Evolutionary conservation across 2,888 invertebrate genomes (phyloP).

Genomic region (Polydrusus tereticollis): DNA sequence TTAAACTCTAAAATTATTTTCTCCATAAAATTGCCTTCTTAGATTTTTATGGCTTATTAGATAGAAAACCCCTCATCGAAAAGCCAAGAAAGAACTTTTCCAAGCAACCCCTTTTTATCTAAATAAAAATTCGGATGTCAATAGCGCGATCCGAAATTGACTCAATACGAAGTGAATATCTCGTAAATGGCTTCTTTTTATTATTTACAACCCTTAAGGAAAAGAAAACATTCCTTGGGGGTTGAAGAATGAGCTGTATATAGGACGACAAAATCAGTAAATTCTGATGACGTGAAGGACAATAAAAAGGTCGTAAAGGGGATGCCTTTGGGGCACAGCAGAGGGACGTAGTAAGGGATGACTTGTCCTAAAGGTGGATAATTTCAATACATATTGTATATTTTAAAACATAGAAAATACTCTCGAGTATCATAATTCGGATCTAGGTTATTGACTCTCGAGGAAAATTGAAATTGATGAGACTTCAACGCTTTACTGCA

Average conservation of each 20-base stretch:
- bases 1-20: no score
- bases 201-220: slow-evolving; percentile 44
- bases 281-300: slow-evolving; percentile 36
- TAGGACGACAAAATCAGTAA: slow-evolving; percentile 27
- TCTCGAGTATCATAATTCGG: no score
- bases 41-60: not conserved
- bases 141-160: slow-evolving; percentile 32
- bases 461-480: slow-evolving; percentile 39
- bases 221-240: slow-evolving; percentile 37
- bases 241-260: slow-evolving; percentile 41
- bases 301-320: slow-evolving; percentile 29
- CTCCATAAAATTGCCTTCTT: not conserved
- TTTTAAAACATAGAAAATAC: no score
- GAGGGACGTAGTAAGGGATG: not conserved
- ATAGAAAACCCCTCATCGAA: not conserved
- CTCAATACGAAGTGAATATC: slow-evolving; percentile 35
- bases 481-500: slow-evolving; percentile 15
- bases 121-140: slow-evolving; percentile 22
- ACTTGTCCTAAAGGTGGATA: no score
- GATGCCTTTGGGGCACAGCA: not conserved
- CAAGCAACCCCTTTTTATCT: slow-evolving; percentile 8
- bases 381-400: no score
- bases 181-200: slow-evolving; percentile 45
- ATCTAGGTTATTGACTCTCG: slow-evolving; percentile 14
- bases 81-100: not conserved